Percentiles rank a stretch among this genome's conserved stretches.
These are phyloP conservation scores for Zenarchopterus dispar DNA, from an alignment of 2,797 vertebrate species.

Conservation along the genomic window DNA sequence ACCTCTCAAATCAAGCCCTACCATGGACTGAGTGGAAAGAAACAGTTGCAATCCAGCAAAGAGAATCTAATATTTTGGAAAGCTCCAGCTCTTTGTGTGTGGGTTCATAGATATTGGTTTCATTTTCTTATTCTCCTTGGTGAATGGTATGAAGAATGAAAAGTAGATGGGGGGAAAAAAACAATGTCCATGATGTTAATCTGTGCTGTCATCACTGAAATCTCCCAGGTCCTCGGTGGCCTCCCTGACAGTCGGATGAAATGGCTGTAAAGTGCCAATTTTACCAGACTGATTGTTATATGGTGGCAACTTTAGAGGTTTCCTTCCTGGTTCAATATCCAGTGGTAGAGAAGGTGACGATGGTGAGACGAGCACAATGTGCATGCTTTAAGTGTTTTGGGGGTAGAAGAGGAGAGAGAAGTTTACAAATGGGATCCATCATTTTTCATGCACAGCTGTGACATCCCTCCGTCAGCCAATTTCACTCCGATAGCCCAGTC, in stretches of 20 bases:
- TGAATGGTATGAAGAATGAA: conserved; percentile 62
- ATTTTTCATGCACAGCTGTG: conserved; percentile 85
- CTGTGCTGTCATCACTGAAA: conserved; percentile 72
- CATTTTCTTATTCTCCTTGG: conserved; percentile 62
- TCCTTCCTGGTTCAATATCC: conserved; percentile 74
- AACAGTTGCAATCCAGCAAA: conserved; percentile 41
- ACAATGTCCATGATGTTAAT: conserved; percentile 76
- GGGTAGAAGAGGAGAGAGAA: conserved; percentile 50
- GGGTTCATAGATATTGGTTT: conserved; percentile 68
- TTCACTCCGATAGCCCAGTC: conserved; percentile 80
- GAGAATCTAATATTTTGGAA: conserved; percentile 61
- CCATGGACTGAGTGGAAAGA: conserved; percentile 14
- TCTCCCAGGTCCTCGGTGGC: conserved; percentile 53
- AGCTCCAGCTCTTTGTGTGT: conserved; percentile 53
- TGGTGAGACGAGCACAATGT: neutral
- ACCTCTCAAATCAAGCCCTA: conserved; percentile 35
- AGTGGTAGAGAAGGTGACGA: conserved; percentile 30
- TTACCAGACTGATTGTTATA: conserved; percentile 74
- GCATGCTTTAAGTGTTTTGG: conserved; percentile 11
- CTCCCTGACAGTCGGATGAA: conserved; percentile 70
- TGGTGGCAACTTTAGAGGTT: conserved; percentile 62
- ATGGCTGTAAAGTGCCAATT: conserved; percentile 79
- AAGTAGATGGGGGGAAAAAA: conserved; percentile 65
- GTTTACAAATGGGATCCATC: conserved; percentile 85
- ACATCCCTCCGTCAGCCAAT: conserved; percentile 85